phyloP scores from a whole-genome alignment of 1,140 invertebrate genomes.

The Hylaeus anthracinus region DNA sequence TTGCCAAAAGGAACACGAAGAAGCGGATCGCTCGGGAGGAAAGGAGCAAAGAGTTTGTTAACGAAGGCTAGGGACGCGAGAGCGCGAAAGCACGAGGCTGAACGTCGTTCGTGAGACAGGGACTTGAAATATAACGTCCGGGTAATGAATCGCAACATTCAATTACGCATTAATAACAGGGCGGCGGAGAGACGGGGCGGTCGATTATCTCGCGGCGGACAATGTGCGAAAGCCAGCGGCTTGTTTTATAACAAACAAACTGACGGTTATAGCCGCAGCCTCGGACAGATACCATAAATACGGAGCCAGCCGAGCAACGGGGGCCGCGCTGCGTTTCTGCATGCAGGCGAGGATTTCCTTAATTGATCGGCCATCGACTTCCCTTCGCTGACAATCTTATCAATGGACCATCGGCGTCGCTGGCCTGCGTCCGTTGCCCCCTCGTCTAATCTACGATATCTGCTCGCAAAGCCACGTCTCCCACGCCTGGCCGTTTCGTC shows the following conservation, averaged over 20 bases:
- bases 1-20: no score
- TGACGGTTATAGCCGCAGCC: slow-evolving; percentile 49
- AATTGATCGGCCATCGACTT: slow-evolving; percentile 35
- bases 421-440: neutral
- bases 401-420: slow-evolving; percentile 36
- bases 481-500: slow-evolving; percentile 12
- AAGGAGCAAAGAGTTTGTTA: neutral
- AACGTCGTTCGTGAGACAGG: neutral
- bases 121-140: slow-evolving; percentile 60
- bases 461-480: slow-evolving; percentile 11
- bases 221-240: slow-evolving; percentile 59
- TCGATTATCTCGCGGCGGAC: slow-evolving; percentile 66
- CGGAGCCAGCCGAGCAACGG: slow-evolving; percentile 17
- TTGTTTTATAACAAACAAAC: slow-evolving; percentile 54
- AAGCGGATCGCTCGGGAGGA: no score
- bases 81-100: neutral
- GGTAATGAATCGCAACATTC: slow-evolving; percentile 70
- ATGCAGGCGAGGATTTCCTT: slow-evolving; percentile 18
- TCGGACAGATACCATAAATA: slow-evolving; percentile 62
- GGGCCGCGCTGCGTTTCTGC: slow-evolving; percentile 31
- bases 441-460: slow-evolving; percentile 45
- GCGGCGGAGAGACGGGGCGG: slow-evolving; percentile 49
- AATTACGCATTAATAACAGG: slow-evolving; percentile 74
- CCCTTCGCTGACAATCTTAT: slow-evolving; percentile 28
- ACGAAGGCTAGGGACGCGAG: neutral